Base-by-base conservation (phyloP, 1,140 invertebrate species). In the Platorchestia sp. region DNA sequence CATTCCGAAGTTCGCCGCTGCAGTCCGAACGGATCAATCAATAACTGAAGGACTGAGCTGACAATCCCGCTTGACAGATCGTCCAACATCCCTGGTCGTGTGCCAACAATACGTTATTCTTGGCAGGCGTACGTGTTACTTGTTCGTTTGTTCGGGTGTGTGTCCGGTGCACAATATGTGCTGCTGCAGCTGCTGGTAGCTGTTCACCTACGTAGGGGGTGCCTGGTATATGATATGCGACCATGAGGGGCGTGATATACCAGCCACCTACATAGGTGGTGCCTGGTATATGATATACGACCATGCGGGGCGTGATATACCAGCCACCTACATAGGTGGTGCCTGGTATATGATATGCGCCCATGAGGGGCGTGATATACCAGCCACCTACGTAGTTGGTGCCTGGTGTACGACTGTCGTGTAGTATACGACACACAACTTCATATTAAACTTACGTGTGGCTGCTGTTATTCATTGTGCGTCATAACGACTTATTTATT, bases 1-100 rank as follows among this genome's bases (percentile, higher is more conserved):
- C 91, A 47, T 93, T 93, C 22, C 27, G 91, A 93, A 44, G 14
- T 41, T 44, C 44, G 91, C 6, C 45, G 59, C 91, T 89, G 91
- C 36, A 45, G 91, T 14, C 45, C 91, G 14, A 89, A 41, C 41
- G 41, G 91, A 93, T 93, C 91, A 45, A 93, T 93, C 91, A 93
- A 47, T 45, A 47, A 10, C n/a, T 22, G 59, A 27, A 89, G 87
- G 87, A 89, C 87, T 89, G 41, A 89, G 87, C 87, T 89, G 91
- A 93, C 91, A 93, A 93, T 47, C 41, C 43, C 3, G 43, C 91
- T 47, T 93, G 91, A 93, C 91, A 47, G 91, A 47, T 93, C 91
- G 91, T 89, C n/a, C 41, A 10, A 41, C 41, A 41, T 89, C 43
- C 87, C 41, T 89, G 87, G 87, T 89, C 87, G 87, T 89, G 87